Evolutionary conservation across 2,113 vertebrate species (phyloP), one percentile per base, ranked within the genome.

Genomic region (Pelvicachromis taeniatus): DNA sequence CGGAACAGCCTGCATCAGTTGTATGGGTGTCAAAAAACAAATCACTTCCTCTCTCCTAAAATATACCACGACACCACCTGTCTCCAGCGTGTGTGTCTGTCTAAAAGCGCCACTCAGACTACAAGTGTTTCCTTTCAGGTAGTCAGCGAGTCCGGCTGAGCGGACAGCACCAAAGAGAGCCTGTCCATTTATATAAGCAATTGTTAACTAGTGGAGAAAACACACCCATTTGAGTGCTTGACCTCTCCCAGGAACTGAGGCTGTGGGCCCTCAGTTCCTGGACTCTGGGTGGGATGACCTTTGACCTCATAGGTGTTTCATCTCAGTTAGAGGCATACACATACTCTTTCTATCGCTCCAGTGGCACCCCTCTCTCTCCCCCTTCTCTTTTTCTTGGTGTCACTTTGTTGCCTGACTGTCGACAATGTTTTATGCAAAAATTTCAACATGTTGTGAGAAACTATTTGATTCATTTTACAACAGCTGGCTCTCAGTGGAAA

Each of bases 211-310:
- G 87, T 73, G 78, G 68, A 87, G 55, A 91, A 89, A 83, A 91
- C 82, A 91, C 89, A 88, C 55, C 26, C 48, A n/a, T 59, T 23
- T 93, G 88, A 93, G 92, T 90, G 70, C 77, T 56, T 93, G 92
- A 93, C 94, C 90, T 90, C 87, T 85, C 29, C n/a, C 54, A 55
- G 84, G 85, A 77, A 85, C 85, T 17, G 52, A 86, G 91, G 85
- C 70, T 21, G 79, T 77, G 1, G 89, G 81, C 78, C 55, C 82
- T 87, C 19, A 23, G 21, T 70, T 61, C 85, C 89, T 50, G 85
- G 92, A 88, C 88, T 73, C 87, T 94, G 93, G 92, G 94, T 95
- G 94, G 94, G 93, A 92, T 93, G 90, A 91, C 87, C 91, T 89
- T 82, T 94, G 83, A 91, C 84, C 87, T 56, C 14, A 2, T 14